phyloP scores from a whole-genome alignment of 2,888 invertebrate species.

The Drosophila siamana region DNA sequence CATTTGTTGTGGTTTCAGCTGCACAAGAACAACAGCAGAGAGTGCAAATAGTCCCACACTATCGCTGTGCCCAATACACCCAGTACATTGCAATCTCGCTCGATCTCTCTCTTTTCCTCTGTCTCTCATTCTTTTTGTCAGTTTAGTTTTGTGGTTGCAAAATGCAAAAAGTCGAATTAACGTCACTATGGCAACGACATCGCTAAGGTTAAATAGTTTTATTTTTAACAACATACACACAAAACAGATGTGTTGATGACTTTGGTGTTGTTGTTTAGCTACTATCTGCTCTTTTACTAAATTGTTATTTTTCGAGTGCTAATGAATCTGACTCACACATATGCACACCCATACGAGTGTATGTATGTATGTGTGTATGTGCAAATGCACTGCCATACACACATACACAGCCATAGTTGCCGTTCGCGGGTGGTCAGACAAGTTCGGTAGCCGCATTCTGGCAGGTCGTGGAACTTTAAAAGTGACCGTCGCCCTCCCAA shows the following conservation, averaged over 20 bases:
- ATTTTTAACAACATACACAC: slow-evolving; percentile 53
- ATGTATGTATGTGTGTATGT: neutral
- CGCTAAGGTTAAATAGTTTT: slow-evolving; percentile 76
- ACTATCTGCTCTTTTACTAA: slow-evolving; percentile 62
- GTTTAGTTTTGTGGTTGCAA: slow-evolving; percentile 20
- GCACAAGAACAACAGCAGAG: slow-evolving; percentile 19
- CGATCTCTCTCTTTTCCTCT: neutral
- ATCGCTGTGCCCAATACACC: neutral
- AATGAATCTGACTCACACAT: slow-evolving; percentile 48
- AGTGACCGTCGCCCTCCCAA: slow-evolving; percentile 44
- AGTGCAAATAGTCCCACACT: slow-evolving; percentile 6
- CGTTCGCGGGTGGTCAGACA: slow-evolving; percentile 39
- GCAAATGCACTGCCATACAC: slow-evolving; percentile 14
- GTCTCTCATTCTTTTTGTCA: neutral
- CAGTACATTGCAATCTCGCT: neutral
- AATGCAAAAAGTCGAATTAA: slow-evolving; percentile 41
- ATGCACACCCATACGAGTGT: slow-evolving; percentile 8
- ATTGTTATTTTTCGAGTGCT: slow-evolving; percentile 51
- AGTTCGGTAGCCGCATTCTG: slow-evolving; percentile 34
- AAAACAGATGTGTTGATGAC: slow-evolving; percentile 9
- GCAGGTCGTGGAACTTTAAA: slow-evolving; percentile 33
- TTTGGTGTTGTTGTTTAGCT: slow-evolving; percentile 19
- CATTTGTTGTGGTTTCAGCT: slow-evolving; percentile 20
- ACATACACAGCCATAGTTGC: no score
- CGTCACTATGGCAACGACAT: slow-evolving; percentile 69